Percentiles rank a stretch among this genome's conserved stretches.
These are phyloP conservation scores for Adrianichthys oophorus DNA, from an alignment of 2,797 vertebrate species.

Conservation along the genomic window DNA sequence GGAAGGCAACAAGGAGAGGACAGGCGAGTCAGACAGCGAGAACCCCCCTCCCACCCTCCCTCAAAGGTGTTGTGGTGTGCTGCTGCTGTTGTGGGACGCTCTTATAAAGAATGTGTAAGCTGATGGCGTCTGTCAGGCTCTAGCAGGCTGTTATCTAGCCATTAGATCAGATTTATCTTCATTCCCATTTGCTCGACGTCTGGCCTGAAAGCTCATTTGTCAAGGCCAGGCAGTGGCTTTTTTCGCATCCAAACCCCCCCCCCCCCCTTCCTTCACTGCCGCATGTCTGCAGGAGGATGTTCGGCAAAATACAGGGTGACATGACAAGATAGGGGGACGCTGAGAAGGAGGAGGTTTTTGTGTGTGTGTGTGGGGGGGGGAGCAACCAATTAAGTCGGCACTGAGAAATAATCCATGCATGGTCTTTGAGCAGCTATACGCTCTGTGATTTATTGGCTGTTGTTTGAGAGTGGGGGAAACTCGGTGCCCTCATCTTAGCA, in stretches of 20 bases:
- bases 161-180: slow-evolving; percentile 83
- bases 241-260: slow-evolving; percentile 55
- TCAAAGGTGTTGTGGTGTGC: slow-evolving; percentile 34
- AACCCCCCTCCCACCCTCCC: slow-evolving; percentile 1
- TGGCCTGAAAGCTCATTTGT: slow-evolving; percentile 81
- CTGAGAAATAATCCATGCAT: slow-evolving; percentile 63
- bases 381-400: slow-evolving; percentile 73
- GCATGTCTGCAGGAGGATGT: slow-evolving; percentile 66
- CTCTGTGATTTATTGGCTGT: slow-evolving; percentile 71
- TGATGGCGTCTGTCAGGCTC: slow-evolving; percentile 76
- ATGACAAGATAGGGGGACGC: slow-evolving; percentile 61
- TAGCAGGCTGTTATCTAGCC: slow-evolving; percentile 80
- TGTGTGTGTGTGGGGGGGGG: slow-evolving; percentile 21
- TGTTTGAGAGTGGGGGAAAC: slow-evolving; percentile 59
- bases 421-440: slow-evolving; percentile 48
- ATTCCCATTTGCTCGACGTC: slow-evolving; percentile 72
- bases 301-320: slow-evolving; percentile 75
- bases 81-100: slow-evolving; percentile 49
- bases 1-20: background rate
- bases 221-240: slow-evolving; percentile 72
- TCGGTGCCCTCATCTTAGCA: slow-evolving; percentile 52
- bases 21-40: slow-evolving; percentile 20
- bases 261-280: slow-evolving; percentile 11
- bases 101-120: slow-evolving; percentile 77
- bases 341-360: slow-evolving; percentile 29